Evolutionary conservation across 2,797 vertebrate species (phyloP), one percentile per base, ranked within the genome.

Genomic region (Tapirus indicus): DNA sequence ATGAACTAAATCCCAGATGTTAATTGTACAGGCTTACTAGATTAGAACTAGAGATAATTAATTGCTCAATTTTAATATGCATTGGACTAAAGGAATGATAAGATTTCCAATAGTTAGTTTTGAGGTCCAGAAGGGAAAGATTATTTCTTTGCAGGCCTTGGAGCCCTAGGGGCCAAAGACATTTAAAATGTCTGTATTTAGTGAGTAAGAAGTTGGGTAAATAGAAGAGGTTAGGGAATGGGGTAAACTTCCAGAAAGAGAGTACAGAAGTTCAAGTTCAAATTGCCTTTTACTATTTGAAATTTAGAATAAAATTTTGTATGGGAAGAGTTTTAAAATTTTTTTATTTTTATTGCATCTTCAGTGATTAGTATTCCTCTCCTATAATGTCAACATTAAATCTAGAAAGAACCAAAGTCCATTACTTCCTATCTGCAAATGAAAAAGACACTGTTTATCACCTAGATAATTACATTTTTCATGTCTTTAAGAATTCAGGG

Each of bases 1-100:
- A 98, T 97, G 95, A 98, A 94, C 93, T 93, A 97, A 99, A 98
- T 98, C 98, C 98, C 98, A 98, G 97, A 98, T 98, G 98, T 97
- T 99, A 99, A 98, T 98, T 98, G 98, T 97, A 98, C 11, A 6
- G 96, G 95, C 96, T 98, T 98, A 97, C 96, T 98, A 98, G 98
- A 98, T 99, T 98, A 98, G 98, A 99, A 98, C 98, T 54, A 96
- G 96, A 98, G 98, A 98, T 99, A 98, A 98, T 99, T 98, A 99
- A 99, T 98, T 98, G 98, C 97, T 91, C 82, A 94, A 97, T 98
- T 98, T 98, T 98, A 98, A 99, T 98, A 98, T 96, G 94, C 62
- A 80, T 87, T 94, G 97, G 94, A 94, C 91, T 98, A 97, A 98
- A 98, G 56, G 97, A 89, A 97, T 98, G 96, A 95, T 98, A 98